Conservation (phyloP, 2,888 invertebrate species). For the Furcula furcula region DNA sequence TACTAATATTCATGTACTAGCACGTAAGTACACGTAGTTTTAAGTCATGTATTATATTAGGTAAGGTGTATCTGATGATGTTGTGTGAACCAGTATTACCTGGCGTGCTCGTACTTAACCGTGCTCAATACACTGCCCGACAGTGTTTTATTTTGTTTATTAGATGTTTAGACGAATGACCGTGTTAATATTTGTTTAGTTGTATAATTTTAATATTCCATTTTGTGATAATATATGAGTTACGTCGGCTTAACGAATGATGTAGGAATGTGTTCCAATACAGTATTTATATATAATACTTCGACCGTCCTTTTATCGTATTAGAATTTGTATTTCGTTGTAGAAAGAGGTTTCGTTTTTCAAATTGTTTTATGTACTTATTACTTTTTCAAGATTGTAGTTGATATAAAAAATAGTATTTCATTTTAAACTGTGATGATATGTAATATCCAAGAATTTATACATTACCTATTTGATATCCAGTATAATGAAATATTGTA, state of each 20-base stretch:
- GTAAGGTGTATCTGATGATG: background rate
- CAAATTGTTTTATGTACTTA: no score
- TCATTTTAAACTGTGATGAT: no score
- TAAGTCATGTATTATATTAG: constrained; percentile 21
- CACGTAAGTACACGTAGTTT: constrained; percentile 22
- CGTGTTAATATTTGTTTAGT: background rate
- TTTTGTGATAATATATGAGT: constrained; percentile 26
- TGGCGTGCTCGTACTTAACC: constrained; percentile 7
- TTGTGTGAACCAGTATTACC: constrained; percentile 1
- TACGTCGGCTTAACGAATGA: no score
- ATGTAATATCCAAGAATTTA: no score
- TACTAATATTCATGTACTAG: constrained; percentile 19
- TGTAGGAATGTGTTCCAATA: constrained; percentile 17
- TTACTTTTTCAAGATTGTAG: no score
- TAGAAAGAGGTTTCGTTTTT: background rate
- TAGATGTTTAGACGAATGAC: constrained; percentile 10
- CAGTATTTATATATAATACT: constrained; percentile 28
- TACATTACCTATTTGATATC: no score
- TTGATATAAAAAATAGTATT: no score
- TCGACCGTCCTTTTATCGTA: constrained; percentile 29
- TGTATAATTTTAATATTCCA: constrained; percentile 11
- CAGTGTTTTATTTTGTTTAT: constrained; percentile 11
- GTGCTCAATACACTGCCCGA: constrained; percentile 24
- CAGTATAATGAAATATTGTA: no score
- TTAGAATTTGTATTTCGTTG: constrained; percentile 2